Evolutionary conservation across 2,113 vertebrate genomes (phyloP).

Genomic region (Oncorhynchus nerka): DNA sequence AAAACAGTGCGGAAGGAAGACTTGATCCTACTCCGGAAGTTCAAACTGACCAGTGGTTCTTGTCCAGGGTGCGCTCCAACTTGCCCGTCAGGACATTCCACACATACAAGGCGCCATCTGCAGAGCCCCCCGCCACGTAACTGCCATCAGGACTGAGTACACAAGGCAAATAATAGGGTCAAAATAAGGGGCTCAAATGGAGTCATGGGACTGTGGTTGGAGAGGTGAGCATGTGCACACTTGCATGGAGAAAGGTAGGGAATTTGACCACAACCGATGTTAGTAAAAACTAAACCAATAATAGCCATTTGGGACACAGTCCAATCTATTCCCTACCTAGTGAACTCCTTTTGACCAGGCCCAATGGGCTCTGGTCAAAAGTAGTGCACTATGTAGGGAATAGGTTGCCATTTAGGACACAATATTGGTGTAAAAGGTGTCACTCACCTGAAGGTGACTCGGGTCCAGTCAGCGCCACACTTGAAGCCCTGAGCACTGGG

Average conservation of each 20-base stretch:
- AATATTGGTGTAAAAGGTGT: neutral
- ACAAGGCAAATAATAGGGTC: neutral
- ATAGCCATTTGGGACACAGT: neutral
- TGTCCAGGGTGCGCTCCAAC: conserved; percentile 82
- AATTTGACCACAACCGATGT: no score
- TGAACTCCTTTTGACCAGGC: no score
- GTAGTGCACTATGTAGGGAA: no score
- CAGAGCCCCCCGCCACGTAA: conserved; percentile 88
- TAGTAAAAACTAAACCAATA: no score
- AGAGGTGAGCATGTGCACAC: neutral
- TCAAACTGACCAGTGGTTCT: conserved; percentile 85
- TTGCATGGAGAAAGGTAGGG: neutral
- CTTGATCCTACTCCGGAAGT: neutral
- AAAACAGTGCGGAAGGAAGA: neutral
- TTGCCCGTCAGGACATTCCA: conserved; percentile 94
- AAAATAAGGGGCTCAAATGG: neutral
- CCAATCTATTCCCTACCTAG: neutral
- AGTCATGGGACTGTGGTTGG: neutral
- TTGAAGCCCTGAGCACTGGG: conserved; percentile 92
- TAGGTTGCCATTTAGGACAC: neutral
- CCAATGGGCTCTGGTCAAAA: no score
- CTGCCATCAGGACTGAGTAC: conserved; percentile 84
- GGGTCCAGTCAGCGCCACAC: conserved; percentile 95
- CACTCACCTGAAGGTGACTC: conserved; percentile 93
- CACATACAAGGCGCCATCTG: conserved; percentile 86